Conservation (phyloP, 2,888 invertebrate species). For the Drosophila setosimentum region DNA sequence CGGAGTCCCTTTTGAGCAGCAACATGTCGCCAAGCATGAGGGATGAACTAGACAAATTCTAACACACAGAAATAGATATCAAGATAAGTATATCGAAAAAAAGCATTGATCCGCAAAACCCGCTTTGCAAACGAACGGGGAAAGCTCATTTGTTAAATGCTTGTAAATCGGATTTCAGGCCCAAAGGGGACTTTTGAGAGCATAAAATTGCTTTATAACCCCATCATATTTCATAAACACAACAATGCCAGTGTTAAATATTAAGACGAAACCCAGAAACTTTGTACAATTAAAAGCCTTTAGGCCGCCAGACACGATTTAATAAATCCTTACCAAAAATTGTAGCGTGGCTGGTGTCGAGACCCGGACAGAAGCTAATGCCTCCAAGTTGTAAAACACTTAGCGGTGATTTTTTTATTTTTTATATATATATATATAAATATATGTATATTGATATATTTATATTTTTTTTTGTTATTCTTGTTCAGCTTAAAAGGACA, state of each 20-base stretch:
- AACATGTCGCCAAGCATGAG: constrained; percentile 9
- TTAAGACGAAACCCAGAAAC: constrained; percentile 18
- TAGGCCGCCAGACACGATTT: constrained; percentile 13
- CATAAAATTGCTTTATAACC: constrained; percentile 12
- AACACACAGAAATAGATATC: constrained; percentile 35
- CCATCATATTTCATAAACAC: constrained; percentile 8
- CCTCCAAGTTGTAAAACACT: constrained; percentile 79
- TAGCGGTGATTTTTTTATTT: constrained; percentile 68
- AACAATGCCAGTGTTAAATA: constrained; percentile 16
- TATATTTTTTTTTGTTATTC: constrained; percentile 24
- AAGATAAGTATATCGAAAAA: constrained; percentile 21
- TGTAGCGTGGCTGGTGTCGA: constrained; percentile 22
- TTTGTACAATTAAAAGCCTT: constrained; percentile 50
- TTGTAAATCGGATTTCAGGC: not conserved
- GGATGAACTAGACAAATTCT: constrained; percentile 44
- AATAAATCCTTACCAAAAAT: constrained; percentile 71
- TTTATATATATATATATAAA: not conserved
- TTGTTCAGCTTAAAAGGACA: constrained; percentile 15
- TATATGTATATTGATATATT: too few relatives aligned
- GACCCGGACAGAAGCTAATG: constrained; percentile 63
- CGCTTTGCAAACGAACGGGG: not conserved
- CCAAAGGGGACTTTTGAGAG: not conserved
- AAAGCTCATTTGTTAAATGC: constrained; percentile 29
- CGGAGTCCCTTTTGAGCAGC: constrained; percentile 14
- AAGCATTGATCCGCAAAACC: constrained; percentile 25